Evolutionary conservation across 2,113 vertebrate species (phyloP).

Genomic region (Antennarius striatus): DNA sequence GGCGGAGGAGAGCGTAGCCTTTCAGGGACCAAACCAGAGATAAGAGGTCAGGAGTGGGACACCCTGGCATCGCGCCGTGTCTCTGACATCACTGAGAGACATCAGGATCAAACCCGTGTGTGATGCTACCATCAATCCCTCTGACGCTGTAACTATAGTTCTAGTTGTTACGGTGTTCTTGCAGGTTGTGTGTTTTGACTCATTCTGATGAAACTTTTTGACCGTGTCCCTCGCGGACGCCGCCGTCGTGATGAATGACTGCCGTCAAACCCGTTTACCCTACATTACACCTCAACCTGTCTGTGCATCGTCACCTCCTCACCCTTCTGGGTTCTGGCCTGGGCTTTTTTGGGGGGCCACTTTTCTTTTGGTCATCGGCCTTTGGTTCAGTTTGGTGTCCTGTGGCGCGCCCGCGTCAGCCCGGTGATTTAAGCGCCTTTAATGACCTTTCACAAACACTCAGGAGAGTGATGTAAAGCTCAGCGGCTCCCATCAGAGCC

Average conservation of each 20-base stretch:
- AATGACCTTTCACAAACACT: constrained; percentile 81
- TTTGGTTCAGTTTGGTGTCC: constrained; percentile 56
- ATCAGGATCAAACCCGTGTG: not conserved
- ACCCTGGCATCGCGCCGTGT: not conserved
- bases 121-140: too few relatives aligned
- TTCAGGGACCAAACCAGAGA: not conserved
- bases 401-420: constrained; percentile 40
- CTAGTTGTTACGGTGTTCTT: too few relatives aligned
- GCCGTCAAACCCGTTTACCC: constrained; percentile 60
- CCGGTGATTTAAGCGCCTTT: constrained; percentile 74
- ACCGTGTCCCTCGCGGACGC: not conserved
- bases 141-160: too few relatives aligned
- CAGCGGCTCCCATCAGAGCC: constrained; percentile 68
- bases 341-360: constrained; percentile 17
- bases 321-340: not conserved
- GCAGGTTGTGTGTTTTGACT: too few relatives aligned
- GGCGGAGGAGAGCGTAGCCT: not conserved
- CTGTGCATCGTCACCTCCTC: constrained; percentile 38
- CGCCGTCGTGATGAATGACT: constrained; percentile 55
- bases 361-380: constrained; percentile 5
- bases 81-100: not conserved
- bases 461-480: constrained; percentile 73
- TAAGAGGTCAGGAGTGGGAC: constrained; percentile 8
- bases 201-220: too few relatives aligned
- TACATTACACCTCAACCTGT: constrained; percentile 54